These are phyloP conservation scores for Rhynchonycteris naso DNA, from an alignment of 2,797 vertebrate species.

Conservation along the genomic window DNA sequence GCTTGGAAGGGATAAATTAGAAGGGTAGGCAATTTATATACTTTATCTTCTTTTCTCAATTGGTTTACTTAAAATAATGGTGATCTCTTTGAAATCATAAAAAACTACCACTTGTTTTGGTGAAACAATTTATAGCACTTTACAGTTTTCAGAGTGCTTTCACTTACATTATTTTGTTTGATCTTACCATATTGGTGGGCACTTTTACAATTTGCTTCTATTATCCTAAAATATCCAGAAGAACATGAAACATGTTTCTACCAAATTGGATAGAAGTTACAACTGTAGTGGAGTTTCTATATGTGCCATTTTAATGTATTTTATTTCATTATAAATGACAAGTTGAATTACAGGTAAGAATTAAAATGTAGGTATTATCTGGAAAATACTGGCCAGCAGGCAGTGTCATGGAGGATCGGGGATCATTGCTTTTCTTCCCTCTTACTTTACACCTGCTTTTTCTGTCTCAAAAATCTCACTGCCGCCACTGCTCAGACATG, in stretches of 20 bases:
- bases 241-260: conserved; percentile 11
- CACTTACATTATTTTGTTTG: conserved; percentile 48
- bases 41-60: conserved; percentile 37
- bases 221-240: conserved; percentile 54
- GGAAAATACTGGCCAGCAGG: neutral
- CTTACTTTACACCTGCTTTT: conserved; percentile 11
- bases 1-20: neutral
- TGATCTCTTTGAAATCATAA: conserved; percentile 41
- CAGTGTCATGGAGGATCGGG: neutral
- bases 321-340: conserved; percentile 39
- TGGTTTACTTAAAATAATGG: conserved; percentile 57
- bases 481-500: neutral
- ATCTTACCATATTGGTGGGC: neutral
- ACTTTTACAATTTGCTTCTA: conserved; percentile 48
- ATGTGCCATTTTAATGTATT: neutral
- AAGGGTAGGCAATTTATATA: neutral
- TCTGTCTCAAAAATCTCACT: neutral
- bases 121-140: conserved; percentile 38
- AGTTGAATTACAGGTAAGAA: conserved; percentile 41
- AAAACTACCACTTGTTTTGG: conserved; percentile 34
- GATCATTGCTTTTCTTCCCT: neutral
- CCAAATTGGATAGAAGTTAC: neutral
- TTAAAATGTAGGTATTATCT: conserved; percentile 17
- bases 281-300: neutral
- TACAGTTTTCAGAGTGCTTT: conserved; percentile 47